These are phyloP conservation scores for Rhadina sibilatrix DNA, from an alignment of 2,113 vertebrate species.

Conservation along the genomic window DNA sequence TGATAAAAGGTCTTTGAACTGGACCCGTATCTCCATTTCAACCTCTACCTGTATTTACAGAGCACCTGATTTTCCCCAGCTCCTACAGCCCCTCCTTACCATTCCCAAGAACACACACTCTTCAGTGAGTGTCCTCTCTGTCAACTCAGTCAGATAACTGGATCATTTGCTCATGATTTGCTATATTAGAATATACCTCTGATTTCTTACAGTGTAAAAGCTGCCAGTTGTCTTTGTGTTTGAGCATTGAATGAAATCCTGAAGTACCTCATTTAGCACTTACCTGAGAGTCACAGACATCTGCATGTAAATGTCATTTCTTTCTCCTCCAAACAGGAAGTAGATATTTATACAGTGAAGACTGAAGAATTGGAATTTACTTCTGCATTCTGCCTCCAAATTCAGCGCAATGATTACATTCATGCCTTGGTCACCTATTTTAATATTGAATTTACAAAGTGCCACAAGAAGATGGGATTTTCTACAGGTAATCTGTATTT, in stretches of 20 bases:
- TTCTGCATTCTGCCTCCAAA: constrained; percentile 93
- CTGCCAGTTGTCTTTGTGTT: neutral
- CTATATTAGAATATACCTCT: neutral
- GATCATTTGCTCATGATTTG: neutral
- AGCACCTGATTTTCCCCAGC: neutral
- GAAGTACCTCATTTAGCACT: neutral
- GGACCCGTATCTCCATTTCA: neutral
- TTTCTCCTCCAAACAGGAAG: constrained; percentile 79
- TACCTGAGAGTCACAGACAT: neutral
- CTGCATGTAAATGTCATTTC: neutral
- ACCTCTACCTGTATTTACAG: neutral
- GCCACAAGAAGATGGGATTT: constrained; percentile 97
- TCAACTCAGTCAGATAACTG: neutral
- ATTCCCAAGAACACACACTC: neutral
- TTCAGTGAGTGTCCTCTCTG: neutral
- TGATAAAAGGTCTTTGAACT: neutral
- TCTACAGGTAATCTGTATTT: constrained; percentile 84
- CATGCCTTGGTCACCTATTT: constrained; percentile 97
- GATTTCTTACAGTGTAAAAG: neutral
- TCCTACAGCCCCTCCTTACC: neutral
- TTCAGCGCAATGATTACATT: constrained; percentile 95
- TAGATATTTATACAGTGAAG: constrained; percentile 96
- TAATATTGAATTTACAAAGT: constrained; percentile 98
- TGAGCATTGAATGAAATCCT: neutral
- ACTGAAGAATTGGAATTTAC: constrained; percentile 90